A percentile compares a stretch with the other conserved stretches of the same genome.
Conservation (phyloP, 2,888 invertebrate species). For the Drosophila crucigera region DNA sequence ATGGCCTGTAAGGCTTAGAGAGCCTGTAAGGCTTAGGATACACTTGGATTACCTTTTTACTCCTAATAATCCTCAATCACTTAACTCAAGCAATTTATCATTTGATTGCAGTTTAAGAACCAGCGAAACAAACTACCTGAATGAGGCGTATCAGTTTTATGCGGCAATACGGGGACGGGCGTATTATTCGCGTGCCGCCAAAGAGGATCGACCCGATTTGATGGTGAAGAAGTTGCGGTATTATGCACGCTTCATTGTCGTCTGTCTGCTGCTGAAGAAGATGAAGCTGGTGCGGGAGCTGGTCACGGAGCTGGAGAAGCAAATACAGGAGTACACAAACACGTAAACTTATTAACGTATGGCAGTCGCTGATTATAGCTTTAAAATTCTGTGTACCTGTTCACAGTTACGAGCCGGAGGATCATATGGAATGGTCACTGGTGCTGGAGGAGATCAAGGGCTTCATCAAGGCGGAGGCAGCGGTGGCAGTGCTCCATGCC, state of each 20-base stretch:
- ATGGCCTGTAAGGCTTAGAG: too few relatives aligned
- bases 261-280: slow-evolving; percentile 96
- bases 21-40: too few relatives aligned
- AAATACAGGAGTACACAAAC: slow-evolving; percentile 97
- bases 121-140: slow-evolving; percentile 97
- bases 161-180: slow-evolving; percentile 96
- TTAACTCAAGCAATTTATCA: neutral
- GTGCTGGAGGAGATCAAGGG: slow-evolving; percentile 97
- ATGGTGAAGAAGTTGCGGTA: slow-evolving; percentile 98
- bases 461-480: slow-evolving; percentile 96
- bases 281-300: slow-evolving; percentile 96
- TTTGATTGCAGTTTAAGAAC: slow-evolving; percentile 92
- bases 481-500: slow-evolving; percentile 94
- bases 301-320: slow-evolving; percentile 95
- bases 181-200: slow-evolving; percentile 96
- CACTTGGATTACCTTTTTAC: neutral
- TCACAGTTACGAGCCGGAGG: slow-evolving; percentile 95
- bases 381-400: slow-evolving; percentile 5
- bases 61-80: neutral
- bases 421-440: slow-evolving; percentile 97
- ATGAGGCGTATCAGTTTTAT: slow-evolving; percentile 98
- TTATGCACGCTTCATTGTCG: slow-evolving; percentile 98
- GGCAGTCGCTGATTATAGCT: slow-evolving; percentile 24
- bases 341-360: slow-evolving; percentile 86
- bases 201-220: slow-evolving; percentile 96